Base-by-base conservation (phyloP, 1,140 invertebrate genomes). In the Bombus haemorrhoidalis region DNA sequence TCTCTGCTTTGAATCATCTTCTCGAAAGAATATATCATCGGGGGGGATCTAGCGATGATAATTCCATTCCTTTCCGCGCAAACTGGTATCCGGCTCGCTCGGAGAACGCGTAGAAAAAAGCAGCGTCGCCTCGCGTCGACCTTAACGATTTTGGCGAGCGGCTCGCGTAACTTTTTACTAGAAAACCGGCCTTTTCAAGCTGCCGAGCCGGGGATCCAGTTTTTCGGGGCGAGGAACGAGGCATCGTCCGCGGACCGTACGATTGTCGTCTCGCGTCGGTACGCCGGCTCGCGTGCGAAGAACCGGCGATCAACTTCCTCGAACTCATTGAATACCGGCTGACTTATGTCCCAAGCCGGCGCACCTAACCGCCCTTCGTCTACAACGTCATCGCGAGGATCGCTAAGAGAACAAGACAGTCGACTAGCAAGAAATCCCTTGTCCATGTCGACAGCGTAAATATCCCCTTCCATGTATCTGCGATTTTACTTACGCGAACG, bases 241-340 rank as follows among this genome's bases (percentile, higher is more conserved):
- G 34, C 74, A 59, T 59, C 53, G 74, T 76, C 74, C 75, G 32
- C 8, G 39, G 68, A 34, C 37, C 80, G 72, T 34, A 69, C 72
- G 80, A 73, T 86, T 85, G 88, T 88, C 89, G 90, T 90, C 86
- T 86, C 87, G 82, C 88, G 87, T 91, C 87, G 87, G 86, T 89
- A 87, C 89, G 87, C 86, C 74, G 76, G 86, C 87, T 91, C 86
- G 91, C 91, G 89, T 92, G 92, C 91, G 76, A 87, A 84, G 68
- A 79, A 87, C 88, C 86, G 87, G 87, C 79, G 88, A 89, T 89
- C 87, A 90, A 89, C 81, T 92, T 92, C 90, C 87, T 90, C 89
- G 90, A 92, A 93, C 91, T 93, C 92, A 91, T 91, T 91, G 92
- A 92, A 93, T 91, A 91, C 89, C 84, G 86, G 89, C 79, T 93